Base-by-base conservation (phyloP, 2,113 vertebrate genomes). In the Neogobius melanostomus region DNA sequence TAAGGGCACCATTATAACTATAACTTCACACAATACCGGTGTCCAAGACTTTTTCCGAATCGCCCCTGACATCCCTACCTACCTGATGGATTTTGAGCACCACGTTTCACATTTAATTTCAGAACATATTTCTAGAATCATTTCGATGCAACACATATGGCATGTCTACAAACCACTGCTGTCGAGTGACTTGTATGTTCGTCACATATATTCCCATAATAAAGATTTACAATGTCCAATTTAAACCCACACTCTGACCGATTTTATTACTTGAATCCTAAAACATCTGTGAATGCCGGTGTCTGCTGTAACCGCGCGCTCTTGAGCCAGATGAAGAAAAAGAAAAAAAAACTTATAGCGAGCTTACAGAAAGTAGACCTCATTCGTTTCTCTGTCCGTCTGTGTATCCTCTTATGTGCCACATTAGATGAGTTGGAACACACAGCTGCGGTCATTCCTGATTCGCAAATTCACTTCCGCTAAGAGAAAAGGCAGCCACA, bases 401-500 rank as follows among this genome's bases (percentile, higher is more conserved):
- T 74, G 52, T 64, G 46, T 66, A 63, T 60, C 68, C 56, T 61
- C 71, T 7, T 11, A 53, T 15, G 48, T 52, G 56, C 74, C 75
- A 71, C 60, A 76, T 60, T 78, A 75, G 82, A 84, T 82, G 77
- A 84, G 64, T 83, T 48, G 21, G 44, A 62, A 78, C 68, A 56
- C 70, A 70, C 72, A 78, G 71, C 80, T 66, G 74, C 69, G 72
- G 79, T 65, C 82, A 80, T 60, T 82, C 66, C 75, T 64, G 42
- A 68, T 61, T 70, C 74, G 78, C 61, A 47, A 74, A 71, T 52
- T 60, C 54, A 63, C 60, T 61, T 82, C 75, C 67, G 78, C 14
- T 50, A 21, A 69, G 57, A 62, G 73, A 80, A 64, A 84, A 84
- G 75, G 82, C 72, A 82, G 72, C 76, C 87, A 87, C 86, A 88